Evolutionary conservation across 2,888 invertebrate genomes (phyloP), one percentile per base, ranked within the genome.

Genomic region (Acleris literana): DNA sequence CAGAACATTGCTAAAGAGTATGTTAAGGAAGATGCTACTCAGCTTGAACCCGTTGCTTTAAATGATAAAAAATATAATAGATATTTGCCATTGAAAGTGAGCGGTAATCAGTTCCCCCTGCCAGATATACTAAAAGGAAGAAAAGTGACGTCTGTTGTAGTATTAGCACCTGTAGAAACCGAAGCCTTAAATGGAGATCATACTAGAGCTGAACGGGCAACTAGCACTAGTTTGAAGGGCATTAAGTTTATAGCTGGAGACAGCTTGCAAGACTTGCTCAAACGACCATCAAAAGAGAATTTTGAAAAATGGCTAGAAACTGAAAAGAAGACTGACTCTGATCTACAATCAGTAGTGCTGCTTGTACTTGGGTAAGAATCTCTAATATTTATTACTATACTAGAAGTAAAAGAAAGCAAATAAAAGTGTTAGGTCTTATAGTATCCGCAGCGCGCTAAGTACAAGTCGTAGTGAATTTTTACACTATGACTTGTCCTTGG

Each of bases 141-240:
- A 78, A 95, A 94, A 80, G 95, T 97, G n/a, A 95, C 96, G 11
- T 97, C 97, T 78, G 97, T 97, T 1, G 97, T 97, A 1, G 97
- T 97, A 1, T 84, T 97, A 70, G 97, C 97, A 3, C 97, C 97
- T 0, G 96, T 97, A 2, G 95, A 96, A 82, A 96, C 96, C 66
- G 95, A 94, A 79, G 93, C 93, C 73, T 84, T 94, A 66, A 86
- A 84, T 69, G 77, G 74, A 62, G 89, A 85, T 53, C 93, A 93
- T 74, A 81, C 84, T 67, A 92, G 95, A 75, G 87, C 89, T 63
- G 93, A 94, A 77, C 88, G 95, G 73, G 91, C 94, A 65, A 85
- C 93, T 0, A 85, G 87, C 63, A 89, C 89, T 55, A 94, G 94
- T 70, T 92, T 94, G 29, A 95, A 95, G 83, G 95, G 95, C 61